Conservation (phyloP, 2,113 vertebrate genomes). For the Elaphurus davidianus region DNA sequence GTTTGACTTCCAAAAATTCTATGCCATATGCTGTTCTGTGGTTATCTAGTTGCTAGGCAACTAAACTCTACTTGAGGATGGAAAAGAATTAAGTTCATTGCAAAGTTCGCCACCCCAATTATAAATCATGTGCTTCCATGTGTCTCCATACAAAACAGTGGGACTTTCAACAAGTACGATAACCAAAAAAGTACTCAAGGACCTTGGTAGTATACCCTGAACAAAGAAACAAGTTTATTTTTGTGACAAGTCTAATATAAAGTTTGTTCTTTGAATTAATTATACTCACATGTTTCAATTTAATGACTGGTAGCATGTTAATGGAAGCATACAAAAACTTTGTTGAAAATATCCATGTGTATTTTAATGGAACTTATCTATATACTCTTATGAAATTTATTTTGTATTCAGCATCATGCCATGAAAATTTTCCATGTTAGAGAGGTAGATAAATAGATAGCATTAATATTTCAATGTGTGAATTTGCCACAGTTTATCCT, state of each 20-base stretch:
- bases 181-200: neutral
- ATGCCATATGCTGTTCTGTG: neutral
- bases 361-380: neutral
- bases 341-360: neutral
- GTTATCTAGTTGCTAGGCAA: constrained; percentile 43
- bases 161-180: neutral
- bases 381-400: neutral
- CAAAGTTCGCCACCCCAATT: neutral
- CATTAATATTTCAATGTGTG: neutral
- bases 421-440: neutral
- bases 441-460: neutral
- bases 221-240: neutral
- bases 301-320: neutral
- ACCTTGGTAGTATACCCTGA: neutral
- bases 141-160: neutral
- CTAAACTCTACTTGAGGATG: constrained; percentile 29
- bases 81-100: neutral
- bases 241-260: neutral
- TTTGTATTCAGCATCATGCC: neutral
- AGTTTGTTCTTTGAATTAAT: neutral
- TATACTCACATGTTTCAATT: neutral
- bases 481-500: neutral
- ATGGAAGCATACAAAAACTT: neutral
- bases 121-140: neutral
- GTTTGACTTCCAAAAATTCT: neutral